phyloP scores from a whole-genome alignment of 2,888 invertebrate species.

The Heteropelma amictum region DNA sequence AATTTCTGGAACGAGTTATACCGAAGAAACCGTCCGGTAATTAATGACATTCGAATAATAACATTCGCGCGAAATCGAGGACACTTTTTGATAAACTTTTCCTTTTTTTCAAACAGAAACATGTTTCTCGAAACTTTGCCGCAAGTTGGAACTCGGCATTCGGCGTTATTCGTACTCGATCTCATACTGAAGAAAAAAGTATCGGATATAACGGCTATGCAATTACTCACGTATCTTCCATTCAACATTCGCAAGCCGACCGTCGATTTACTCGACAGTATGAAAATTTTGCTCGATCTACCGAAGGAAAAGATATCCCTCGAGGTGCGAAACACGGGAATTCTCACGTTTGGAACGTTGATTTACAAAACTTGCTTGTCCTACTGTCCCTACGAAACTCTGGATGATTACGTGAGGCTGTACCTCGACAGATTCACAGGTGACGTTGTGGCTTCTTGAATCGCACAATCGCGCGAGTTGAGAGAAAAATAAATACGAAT shows the following conservation, averaged over 20 bases:
- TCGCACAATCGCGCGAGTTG: no score
- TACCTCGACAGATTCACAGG: conserved; percentile 86
- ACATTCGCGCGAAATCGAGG: not conserved
- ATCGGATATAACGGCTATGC: conserved; percentile 83
- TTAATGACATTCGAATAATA: conserved; percentile 8
- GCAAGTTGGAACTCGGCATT: conserved; percentile 83
- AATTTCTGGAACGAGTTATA: conserved; percentile 84
- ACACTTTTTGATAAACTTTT: not conserved
- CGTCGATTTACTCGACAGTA: conserved; percentile 79
- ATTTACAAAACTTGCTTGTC: conserved; percentile 81
- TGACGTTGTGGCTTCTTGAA: no score
- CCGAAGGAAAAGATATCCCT: conserved; percentile 71
- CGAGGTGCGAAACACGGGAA: conserved; percentile 84
- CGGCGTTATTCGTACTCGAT: conserved; percentile 83
- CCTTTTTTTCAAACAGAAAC: conserved; percentile 78
- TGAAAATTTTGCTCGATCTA: conserved; percentile 80
- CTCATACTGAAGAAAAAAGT: conserved; percentile 82
- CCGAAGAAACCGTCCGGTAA: conserved; percentile 84
- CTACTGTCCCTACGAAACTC: conserved; percentile 82
- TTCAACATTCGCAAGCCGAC: conserved; percentile 84
- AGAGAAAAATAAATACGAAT: no score
- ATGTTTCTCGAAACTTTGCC: conserved; percentile 86
- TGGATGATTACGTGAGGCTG: conserved; percentile 85
- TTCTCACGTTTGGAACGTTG: conserved; percentile 85
- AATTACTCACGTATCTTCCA: conserved; percentile 84